Evolutionary conservation across 2,888 invertebrate species (phyloP), one percentile per base, ranked within the genome.

Genomic region (Lasioglossum morio): DNA sequence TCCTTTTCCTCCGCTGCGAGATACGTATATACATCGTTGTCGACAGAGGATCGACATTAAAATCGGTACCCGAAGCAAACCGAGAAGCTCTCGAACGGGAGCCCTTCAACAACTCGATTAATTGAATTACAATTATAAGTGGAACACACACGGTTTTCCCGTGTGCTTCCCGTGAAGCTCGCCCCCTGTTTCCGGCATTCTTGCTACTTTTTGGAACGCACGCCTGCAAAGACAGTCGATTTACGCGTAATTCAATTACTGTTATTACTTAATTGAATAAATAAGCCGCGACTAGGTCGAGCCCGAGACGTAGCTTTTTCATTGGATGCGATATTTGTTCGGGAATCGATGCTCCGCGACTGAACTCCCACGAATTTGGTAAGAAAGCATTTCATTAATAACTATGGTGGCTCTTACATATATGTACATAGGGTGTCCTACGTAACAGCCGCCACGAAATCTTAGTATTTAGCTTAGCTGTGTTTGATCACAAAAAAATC

Each of bases 201-300:
- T 66, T 75, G 82, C 81, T 77, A 87, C 82, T 84, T 90, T 92
- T 92, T 85, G 78, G 91, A 91, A 91, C 92, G 78, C 90, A 40
- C 70, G 70, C 70, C 53, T 63, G 66, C 87, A 72, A 66, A 83
- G 85, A 80, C 72, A 85, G 81, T 88, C 84, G 10, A 34, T 73
- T 76, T 90, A 90, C 90, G 89, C 90, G 89, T 93, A 93, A 93
- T 93, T 92, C 87, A 90, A 93, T 92, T 92, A 91, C 89, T 91
- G 88, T 90, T 91, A 89, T 90, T 89, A 88, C 85, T 91, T 92
- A 92, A 91, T 92, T 40, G 53, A 77, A 70, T 92, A 91, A 92
- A 92, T 92, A 86, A 87, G 57, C 72, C 66, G 74, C 73, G 77
- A 60, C 46, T 57, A 37, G 70, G n/a, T 81, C 30, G 40, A 23